Evolutionary conservation across 2,888 invertebrate species (phyloP), one percentile per base, ranked within the genome.

Genomic region (Himalopsyche japonica): DNA sequence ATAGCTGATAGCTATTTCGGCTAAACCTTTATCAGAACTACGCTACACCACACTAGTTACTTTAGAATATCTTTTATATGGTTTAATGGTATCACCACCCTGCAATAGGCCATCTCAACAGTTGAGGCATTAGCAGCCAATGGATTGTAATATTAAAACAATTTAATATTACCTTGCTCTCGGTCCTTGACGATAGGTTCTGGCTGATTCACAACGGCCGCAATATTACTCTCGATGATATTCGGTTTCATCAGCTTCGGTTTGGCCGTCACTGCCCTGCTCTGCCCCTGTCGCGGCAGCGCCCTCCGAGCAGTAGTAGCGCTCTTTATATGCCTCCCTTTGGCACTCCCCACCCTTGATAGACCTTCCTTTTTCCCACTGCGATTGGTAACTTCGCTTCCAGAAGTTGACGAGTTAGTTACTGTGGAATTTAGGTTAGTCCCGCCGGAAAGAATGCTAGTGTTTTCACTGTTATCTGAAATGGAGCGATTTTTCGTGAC

Each of bases 251-350:
- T 90, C 76, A 93, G 91, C 88, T 94, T 95, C 0, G 91, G 90
- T 89, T 94, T 92, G 18, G 95, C 95, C 0, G 95, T 95, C 1
- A 94, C 93, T 4, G 95, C 95, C 88, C 95, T 90, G 88, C 91
- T 91, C 87, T 91, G 91, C 88, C 93, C 91, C 87, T 93, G 90
- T 86, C 92, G 89, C 88, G 91, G 90, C 90, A 93, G 90, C 86
- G 88, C 90, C 88, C 91, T 89, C 57, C 92, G 89, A 1, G 91
- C 88, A 88, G 91, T 90, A 32, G 91, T 91, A 79, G 93, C 93
- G 88, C 93, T 93, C 88, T 92, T 91, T 70, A 92, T 91, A 87
- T 91, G 91, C 87, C 93, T 90, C 85, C 89, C 90, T 86, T 89
- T 90, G 6, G 89, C 85, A 87, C 90, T 90, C 84, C 90, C 90